Evolutionary conservation across 1,140 invertebrate genomes (phyloP), one percentile per base, ranked within the genome.

Genomic region (Sycophila sp.): DNA sequence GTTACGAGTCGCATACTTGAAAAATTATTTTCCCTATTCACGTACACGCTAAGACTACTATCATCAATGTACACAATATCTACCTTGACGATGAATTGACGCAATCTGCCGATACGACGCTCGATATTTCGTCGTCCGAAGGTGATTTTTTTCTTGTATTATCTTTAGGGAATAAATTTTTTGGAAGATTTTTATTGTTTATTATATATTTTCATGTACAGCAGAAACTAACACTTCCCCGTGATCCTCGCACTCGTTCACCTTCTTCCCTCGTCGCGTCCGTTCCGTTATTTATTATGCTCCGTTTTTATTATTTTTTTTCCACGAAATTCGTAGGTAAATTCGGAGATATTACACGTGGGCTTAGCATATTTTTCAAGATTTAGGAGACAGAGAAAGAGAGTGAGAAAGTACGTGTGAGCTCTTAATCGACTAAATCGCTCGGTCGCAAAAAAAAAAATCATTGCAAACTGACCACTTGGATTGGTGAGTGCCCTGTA

Each of bases 101-200:
- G 69, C 69, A 66, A 64, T 65, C 42, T 71, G 51, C 53, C 60
- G 60, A 64, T 65, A 71, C 69, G 60, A 71, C 60, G 40, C 19
- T 71, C 69, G 69, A 71, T 70, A 65, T 65, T 71, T 71, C 60
- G 42, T 71, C 69, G 69, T 58, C 53, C 69, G 42, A 47, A 65
- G 49, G 69, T 64, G 38, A 40, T 55, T 56, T 55, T 56, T 56
- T 51, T 30, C 26, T 32, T 34, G 32, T 34, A 49, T 70, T 32
- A 42, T 47, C 51, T 56, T 64, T 64, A 47, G 32, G 40, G 40
- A 32, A 63, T 49, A 64, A 64, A 63, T 58, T 15, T 59, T 71
- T 58, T 47, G 51, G 53, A 65, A 71, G 53, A 59, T 5, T 58
- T 63, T 45, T 38, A 64, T 64, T 5, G 19, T 71, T 55, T 58